Conservation (phyloP, 2,797 vertebrate genomes). For the Sebastes hubbsi region DNA sequence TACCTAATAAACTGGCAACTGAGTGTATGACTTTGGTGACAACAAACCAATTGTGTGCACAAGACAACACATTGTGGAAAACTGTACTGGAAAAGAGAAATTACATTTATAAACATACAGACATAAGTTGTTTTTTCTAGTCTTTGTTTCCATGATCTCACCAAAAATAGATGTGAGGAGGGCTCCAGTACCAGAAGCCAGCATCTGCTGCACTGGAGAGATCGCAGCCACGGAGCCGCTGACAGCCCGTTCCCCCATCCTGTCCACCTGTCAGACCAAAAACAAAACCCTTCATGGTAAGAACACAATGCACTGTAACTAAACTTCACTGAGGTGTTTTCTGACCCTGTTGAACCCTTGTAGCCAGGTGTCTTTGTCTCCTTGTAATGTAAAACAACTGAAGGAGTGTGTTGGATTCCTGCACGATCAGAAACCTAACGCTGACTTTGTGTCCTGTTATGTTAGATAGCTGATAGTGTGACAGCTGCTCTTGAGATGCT, state of each 20-base stretch:
- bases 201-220: slow-evolving; percentile 94
- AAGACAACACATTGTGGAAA: neutral
- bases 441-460: neutral
- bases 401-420: neutral
- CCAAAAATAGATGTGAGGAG: slow-evolving; percentile 94
- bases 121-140: neutral
- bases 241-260: slow-evolving; percentile 84
- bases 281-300: neutral
- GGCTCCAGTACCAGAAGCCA: slow-evolving; percentile 93
- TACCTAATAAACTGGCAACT: neutral
- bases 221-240: slow-evolving; percentile 77
- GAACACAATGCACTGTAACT: neutral
- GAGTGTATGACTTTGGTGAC: neutral
- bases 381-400: slow-evolving; percentile 15
- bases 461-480: neutral
- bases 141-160: slow-evolving; percentile 74
- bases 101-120: neutral
- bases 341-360: neutral
- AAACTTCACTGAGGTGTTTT: neutral
- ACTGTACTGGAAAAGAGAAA: neutral
- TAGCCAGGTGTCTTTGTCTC: neutral
- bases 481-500: neutral
- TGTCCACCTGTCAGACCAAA: slow-evolving; percentile 69
- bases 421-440: neutral
- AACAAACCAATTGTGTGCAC: neutral